phyloP scores from a whole-genome alignment of 2,113 vertebrate genomes.

The Labeo catla region DNA sequence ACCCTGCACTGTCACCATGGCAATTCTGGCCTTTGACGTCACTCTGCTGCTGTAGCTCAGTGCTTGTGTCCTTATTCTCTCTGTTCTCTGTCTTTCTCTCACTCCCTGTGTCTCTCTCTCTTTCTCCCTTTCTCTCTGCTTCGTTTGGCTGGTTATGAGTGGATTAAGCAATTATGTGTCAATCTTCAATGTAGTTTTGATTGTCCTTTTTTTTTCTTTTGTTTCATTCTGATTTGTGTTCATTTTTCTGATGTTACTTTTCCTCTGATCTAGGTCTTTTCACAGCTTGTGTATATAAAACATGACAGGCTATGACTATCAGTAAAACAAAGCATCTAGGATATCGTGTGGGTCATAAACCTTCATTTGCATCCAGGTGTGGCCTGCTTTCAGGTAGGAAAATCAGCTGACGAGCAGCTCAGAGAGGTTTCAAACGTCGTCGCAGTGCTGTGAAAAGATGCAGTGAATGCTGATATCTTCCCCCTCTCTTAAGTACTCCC shows the following conservation, averaged over 20 bases:
- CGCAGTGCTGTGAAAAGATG: conserved; percentile 12
- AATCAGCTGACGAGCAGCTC: not conserved
- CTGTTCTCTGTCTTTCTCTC: conserved; percentile 55
- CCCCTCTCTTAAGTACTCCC: conserved; percentile 21
- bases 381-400: conserved; percentile 10
- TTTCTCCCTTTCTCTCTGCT: conserved; percentile 82
- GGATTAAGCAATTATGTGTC: conserved; percentile 91
- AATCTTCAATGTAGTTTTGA: conserved; percentile 91
- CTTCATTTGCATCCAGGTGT: conserved; percentile 1
- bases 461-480: not conserved
- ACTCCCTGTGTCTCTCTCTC: conserved; percentile 32
- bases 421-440: not conserved
- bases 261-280: conserved; percentile 97
- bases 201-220: conserved; percentile 78
- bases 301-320: not conserved
- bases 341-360: conserved; percentile 23
- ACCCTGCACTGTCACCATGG: conserved; percentile 92
- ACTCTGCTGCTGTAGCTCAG: conserved; percentile 96
- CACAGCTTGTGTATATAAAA: conserved; percentile 87
- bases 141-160: conserved; percentile 99
- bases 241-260: conserved; percentile 89
- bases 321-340: not conserved
- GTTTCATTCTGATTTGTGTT: conserved; percentile 78
- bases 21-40: conserved; percentile 90
- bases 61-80: conserved; percentile 87